Evolutionary conservation across 1,140 invertebrate genomes (phyloP), one percentile per base, ranked within the genome.

Genomic region (Nebria ingens): DNA sequence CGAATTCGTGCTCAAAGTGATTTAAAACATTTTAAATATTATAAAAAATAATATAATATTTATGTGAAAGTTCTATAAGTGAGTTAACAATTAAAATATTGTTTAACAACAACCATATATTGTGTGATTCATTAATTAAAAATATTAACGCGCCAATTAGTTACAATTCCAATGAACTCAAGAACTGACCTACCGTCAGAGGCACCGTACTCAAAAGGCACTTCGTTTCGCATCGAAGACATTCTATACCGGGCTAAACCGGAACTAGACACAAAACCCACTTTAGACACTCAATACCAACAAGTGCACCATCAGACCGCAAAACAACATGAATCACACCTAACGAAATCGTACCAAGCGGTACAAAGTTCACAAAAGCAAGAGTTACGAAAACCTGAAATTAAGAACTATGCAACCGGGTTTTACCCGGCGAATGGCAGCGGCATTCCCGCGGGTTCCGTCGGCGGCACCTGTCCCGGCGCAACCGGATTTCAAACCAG

Each of bases 211-310:
- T 29, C 50, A 50, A 65, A 64, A 34, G 73, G 76, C 59, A 85
- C 83, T 1, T 85, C 86, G 12, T 86, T 89, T 69, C 73, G 90
- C 56, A 88, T 91, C 61, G 84, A 91, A 62, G 88, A 91, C 62
- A 91, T 91, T 54, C 70, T 90, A 1, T 85, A 83, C 56, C 75
- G 85, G 38, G 76, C 80, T 15, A 79, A 76, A 45, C 6, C 6
- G 4, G 40, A 45, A 11, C 17, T 17, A 11, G 40, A 45, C 4
- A 9, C 9, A 45, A 34, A 34, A 34, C 25, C 25, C 6, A 9
- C 25, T 6, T 34, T 9, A 6, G 25, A 34, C n/a, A 6, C 6
- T 9, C 25, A 6, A n/a, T 34, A 34, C n/a, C 6, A 6, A 9
- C 25, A 34, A n/a, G 6, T 34, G n/a, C 25, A 34, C n/a, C 15